These are phyloP conservation scores for Aromia moschata DNA, from an alignment of 2,888 invertebrate genomes.

Conservation along the genomic window DNA sequence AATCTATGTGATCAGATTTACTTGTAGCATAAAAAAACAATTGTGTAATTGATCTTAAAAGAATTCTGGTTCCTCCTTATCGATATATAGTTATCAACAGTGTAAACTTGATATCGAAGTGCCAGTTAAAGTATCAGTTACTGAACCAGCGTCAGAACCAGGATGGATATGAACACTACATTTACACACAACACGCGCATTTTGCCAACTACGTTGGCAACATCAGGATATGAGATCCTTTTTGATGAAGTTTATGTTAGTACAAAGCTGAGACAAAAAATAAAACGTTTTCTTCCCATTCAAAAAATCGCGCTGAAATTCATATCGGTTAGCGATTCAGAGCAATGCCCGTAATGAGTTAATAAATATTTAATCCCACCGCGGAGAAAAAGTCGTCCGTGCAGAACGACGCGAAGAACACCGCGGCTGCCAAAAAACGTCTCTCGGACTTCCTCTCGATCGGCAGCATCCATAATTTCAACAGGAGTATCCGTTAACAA, in stretches of 20 bases:
- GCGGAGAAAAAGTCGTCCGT: slow-evolving; percentile 31
- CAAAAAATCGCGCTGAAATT: background rate
- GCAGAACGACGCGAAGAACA: slow-evolving; percentile 11
- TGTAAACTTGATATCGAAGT: too few relatives aligned
- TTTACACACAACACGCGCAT: background rate
- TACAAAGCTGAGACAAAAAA: too few relatives aligned
- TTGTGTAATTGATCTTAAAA: too few relatives aligned
- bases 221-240: background rate
- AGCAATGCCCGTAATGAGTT: slow-evolving; percentile 41
- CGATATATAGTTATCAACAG: too few relatives aligned
- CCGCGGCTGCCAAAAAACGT: slow-evolving; percentile 29
- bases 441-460: slow-evolving; percentile 38
- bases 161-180: too few relatives aligned
- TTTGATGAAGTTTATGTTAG: background rate
- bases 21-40: too few relatives aligned
- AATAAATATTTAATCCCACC: slow-evolving; percentile 44
- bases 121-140: too few relatives aligned
- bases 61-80: too few relatives aligned
- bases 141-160: too few relatives aligned
- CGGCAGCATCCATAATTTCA: slow-evolving; percentile 56
- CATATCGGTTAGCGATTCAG: slow-evolving; percentile 31
- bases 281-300: background rate
- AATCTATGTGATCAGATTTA: too few relatives aligned
- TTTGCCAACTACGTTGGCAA: background rate
- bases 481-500: slow-evolving; percentile 60